Conservation (phyloP, 2,797 vertebrate genomes). For the Chelon labrosus region DNA sequence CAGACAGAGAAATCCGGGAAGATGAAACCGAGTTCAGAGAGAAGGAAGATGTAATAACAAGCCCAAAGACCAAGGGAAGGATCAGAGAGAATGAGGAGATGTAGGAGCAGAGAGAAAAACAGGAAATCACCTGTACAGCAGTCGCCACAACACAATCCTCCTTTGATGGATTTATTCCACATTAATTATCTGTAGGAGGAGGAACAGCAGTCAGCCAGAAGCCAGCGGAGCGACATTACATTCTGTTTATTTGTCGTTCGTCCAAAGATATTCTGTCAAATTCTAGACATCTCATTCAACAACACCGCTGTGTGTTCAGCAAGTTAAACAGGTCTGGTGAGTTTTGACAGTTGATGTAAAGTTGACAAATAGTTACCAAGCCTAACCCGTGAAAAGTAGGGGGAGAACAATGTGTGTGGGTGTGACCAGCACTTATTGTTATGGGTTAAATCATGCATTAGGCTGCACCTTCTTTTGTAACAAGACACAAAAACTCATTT, state of each 20-base stretch:
- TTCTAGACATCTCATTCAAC: too few relatives aligned
- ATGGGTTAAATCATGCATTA: too few relatives aligned
- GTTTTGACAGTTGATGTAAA: too few relatives aligned
- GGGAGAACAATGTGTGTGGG: too few relatives aligned
- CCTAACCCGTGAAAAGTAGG: too few relatives aligned
- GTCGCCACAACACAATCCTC: background rate
- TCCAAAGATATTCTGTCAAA: background rate
- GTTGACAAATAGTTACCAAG: too few relatives aligned
- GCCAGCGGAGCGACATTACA: too few relatives aligned
- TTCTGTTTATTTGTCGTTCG: background rate
- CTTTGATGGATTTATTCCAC: background rate
- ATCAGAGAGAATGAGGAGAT: constrained; percentile 20
- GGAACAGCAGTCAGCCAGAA: background rate
- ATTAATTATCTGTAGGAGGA: background rate
- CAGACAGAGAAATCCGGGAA: constrained; percentile 9
- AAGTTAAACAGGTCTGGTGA: too few relatives aligned
- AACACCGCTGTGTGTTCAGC: too few relatives aligned
- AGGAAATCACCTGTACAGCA: constrained; percentile 16
- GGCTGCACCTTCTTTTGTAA: too few relatives aligned
- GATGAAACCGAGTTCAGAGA: constrained; percentile 28
- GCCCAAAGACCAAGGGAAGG: constrained; percentile 3
- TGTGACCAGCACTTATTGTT: too few relatives aligned
- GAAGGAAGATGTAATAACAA: constrained; percentile 37
- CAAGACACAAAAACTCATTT: too few relatives aligned
- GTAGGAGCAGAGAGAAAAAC: constrained; percentile 9